These are phyloP conservation scores for Orthonevra nobilis DNA, from an alignment of 2,888 invertebrate species.

Conservation along the genomic window DNA sequence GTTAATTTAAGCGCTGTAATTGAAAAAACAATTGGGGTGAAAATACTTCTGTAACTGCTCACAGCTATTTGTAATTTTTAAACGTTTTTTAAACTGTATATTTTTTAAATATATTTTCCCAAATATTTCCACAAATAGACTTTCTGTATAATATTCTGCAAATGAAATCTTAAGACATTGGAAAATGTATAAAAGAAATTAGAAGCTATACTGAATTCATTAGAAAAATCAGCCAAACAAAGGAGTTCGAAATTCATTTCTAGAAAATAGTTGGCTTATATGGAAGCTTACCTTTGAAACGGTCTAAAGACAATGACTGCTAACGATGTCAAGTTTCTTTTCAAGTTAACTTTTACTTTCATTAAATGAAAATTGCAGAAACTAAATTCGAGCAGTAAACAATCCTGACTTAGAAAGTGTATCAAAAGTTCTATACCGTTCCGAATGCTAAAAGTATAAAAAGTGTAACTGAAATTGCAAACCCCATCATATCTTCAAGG, in stretches of 20 bases:
- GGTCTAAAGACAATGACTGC: slow-evolving; percentile 22
- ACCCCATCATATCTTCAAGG: slow-evolving; percentile 12
- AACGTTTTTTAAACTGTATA: slow-evolving; percentile 33
- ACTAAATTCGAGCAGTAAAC: slow-evolving; percentile 11
- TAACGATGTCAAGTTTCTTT: slow-evolving; percentile 1
- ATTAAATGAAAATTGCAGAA: slow-evolving; percentile 15
- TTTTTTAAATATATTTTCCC: slow-evolving; percentile 33
- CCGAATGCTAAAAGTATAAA: slow-evolving; percentile 31
- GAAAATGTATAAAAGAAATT: slow-evolving; percentile 35
- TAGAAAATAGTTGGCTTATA: slow-evolving; percentile 20
- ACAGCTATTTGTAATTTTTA: slow-evolving; percentile 20
- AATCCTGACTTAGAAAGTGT: slow-evolving; percentile 14
- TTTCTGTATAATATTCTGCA: slow-evolving; percentile 34
- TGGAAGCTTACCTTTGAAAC: slow-evolving; percentile 20
- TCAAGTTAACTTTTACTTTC: slow-evolving; percentile 13
- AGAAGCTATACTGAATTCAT: slow-evolving; percentile 21
- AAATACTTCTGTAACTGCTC: slow-evolving; percentile 33
- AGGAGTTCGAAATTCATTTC: slow-evolving; percentile 25
- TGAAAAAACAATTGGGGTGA: slow-evolving; percentile 34
- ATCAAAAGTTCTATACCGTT: slow-evolving; percentile 23
- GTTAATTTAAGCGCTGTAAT: slow-evolving; percentile 37
- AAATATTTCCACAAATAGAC: slow-evolving; percentile 16
- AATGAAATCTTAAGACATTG: slow-evolving; percentile 34
- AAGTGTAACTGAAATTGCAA: slow-evolving; percentile 28
- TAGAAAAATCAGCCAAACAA: slow-evolving; percentile 27